Evolutionary conservation across 2,888 invertebrate species (phyloP), one percentile per base, ranked within the genome.

Genomic region (Lithophane leautieri): DNA sequence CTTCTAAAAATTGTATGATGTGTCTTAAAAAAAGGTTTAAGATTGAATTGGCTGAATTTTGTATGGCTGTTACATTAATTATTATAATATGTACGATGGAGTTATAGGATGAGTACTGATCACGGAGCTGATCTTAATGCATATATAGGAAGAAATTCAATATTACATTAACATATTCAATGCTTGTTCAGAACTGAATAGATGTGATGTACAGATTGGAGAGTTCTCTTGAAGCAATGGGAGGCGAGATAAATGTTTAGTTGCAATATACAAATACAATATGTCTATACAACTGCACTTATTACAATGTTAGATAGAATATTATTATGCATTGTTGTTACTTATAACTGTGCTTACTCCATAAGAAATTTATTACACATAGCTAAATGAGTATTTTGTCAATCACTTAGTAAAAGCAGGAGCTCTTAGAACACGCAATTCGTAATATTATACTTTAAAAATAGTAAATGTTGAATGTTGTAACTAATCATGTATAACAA

Each of bases 81-180:
- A 76, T 40, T 58, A 28, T 67, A 42, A n/a, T 16, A 66, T 44
- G 52, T 40, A 61, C 6, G 16, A 60, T 44, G 68, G 34, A 52
- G 9, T 52, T 54, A 69, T 14, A 60, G 14, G 60, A 25, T 54
- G 52, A 22, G 22, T 65, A 56, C 28, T 9, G 22, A 34, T 25
- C 22, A 9, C 9, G 42, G 9, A 42, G 9, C 9, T 42, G 9
- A 9, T 42, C 42, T 42, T 22, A 61, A 61, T 66, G 40, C 11
- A 61, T 67, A 40, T 9, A 42, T 28, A 50, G 40, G 9, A 68
- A 42, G 11, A 34, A 52, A 58, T 58, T 73, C 56, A 73, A 73
- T 70, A 82, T 83, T 68, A 80, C 83, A 80, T 70, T 79, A 76
- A 52, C 72, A 83, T 70, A 68, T 83, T 80, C 81, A 68, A 73